Conservation (phyloP, 92 coral and sea anemone species). For the Pocillopora meandrina region DNA sequence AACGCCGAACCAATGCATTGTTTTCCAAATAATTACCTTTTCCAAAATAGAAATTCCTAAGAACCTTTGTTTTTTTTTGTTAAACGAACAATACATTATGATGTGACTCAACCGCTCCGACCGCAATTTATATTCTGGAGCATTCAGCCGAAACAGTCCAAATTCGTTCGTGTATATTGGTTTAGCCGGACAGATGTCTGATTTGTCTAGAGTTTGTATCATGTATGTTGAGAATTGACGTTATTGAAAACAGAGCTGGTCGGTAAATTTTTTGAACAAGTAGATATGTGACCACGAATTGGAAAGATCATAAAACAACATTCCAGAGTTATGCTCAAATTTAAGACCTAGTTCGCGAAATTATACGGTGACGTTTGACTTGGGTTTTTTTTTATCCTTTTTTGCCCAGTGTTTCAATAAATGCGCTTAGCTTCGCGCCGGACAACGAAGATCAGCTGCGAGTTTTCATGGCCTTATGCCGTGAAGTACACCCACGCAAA, state of each 20-base stretch:
- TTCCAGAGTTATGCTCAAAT: background rate
- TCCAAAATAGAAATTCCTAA: too few relatives aligned
- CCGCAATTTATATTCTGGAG: conserved; percentile 19
- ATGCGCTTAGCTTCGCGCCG: too few relatives aligned
- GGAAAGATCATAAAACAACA: background rate
- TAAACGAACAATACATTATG: too few relatives aligned
- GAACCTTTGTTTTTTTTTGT: too few relatives aligned
- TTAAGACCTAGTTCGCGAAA: background rate
- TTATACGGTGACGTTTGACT: background rate
- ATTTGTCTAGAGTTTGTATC: conserved; percentile 9
- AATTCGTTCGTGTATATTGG: background rate
- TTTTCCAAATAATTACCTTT: too few relatives aligned
- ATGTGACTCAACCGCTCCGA: background rate
- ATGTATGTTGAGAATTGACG: background rate
- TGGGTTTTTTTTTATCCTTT: too few relatives aligned
- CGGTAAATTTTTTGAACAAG: background rate
- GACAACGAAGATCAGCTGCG: too few relatives aligned
- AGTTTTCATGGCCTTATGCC: background rate
- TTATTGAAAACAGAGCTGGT: background rate
- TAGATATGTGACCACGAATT: conserved; percentile 14
- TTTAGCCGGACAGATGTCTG: background rate
- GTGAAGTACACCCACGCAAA: background rate
- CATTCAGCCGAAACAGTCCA: background rate
- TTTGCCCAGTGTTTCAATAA: too few relatives aligned
- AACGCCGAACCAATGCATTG: too few relatives aligned